Evolutionary conservation across 2,888 invertebrate genomes (phyloP).

Genomic region (Stenodema calcarata): DNA sequence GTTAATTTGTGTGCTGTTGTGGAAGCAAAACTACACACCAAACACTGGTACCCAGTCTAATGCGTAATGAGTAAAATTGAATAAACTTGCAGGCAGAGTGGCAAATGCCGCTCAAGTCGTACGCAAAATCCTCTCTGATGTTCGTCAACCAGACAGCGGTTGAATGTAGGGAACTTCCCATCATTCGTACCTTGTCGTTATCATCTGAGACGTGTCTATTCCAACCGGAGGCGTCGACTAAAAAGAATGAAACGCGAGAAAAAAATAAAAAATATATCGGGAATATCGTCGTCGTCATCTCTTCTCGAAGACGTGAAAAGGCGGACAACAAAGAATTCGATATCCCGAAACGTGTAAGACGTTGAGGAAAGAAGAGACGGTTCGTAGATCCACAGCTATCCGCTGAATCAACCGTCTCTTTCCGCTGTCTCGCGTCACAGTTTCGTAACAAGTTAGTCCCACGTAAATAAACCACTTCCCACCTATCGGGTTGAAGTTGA

Average conservation of each 20-base stretch:
- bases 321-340: not conserved
- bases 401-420: constrained; percentile 5
- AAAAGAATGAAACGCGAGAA: not conserved
- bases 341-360: not conserved
- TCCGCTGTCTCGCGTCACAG: not conserved
- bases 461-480: constrained; percentile 16
- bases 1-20: no score
- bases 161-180: not conserved
- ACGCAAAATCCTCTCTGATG: no score
- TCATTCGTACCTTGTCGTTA: not conserved
- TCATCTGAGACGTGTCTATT: not conserved
- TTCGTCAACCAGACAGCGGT: no score
- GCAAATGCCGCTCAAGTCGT: no score
- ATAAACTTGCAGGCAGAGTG: no score
- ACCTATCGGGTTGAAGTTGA: not conserved
- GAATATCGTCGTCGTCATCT: not conserved
- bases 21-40: no score
- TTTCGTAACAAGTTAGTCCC: constrained; percentile 7
- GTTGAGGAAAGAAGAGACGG: not conserved
- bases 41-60: no score
- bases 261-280: not conserved
- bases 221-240: not conserved
- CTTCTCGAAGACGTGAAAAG: not conserved
- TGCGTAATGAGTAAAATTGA: no score
- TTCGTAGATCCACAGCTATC: not conserved